A percentile compares a stretch with the other conserved stretches of the same genome.
These are phyloP conservation scores for Peromyscus californicus DNA, from an alignment of 2,113 vertebrate species.

Conservation along the genomic window DNA sequence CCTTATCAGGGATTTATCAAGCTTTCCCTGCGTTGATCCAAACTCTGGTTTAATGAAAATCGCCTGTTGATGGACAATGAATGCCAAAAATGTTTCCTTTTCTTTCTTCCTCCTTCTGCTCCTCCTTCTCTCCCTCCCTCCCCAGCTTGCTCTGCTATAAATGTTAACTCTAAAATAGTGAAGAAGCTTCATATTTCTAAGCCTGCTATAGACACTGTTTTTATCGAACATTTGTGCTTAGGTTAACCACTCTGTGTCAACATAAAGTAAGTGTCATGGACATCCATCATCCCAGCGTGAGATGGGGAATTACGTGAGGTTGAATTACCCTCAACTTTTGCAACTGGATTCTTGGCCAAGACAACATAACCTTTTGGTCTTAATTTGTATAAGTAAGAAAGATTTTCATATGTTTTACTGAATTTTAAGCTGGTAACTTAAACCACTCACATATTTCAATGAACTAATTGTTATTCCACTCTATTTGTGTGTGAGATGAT, in stretches of 20 bases:
- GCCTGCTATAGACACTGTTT: slow-evolving; percentile 29
- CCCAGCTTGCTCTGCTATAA: slow-evolving; percentile 21
- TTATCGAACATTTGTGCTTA: neutral
- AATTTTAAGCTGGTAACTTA: slow-evolving; percentile 79
- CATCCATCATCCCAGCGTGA: slow-evolving; percentile 60
- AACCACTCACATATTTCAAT: slow-evolving; percentile 68
- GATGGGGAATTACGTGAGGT: slow-evolving; percentile 28
- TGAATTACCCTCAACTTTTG: slow-evolving; percentile 66
- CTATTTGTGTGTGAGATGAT: slow-evolving; percentile 73
- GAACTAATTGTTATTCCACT: slow-evolving; percentile 80
- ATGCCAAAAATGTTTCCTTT: slow-evolving; percentile 69
- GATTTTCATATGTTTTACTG: slow-evolving; percentile 64
- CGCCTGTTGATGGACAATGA: slow-evolving; percentile 84
- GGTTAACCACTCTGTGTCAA: slow-evolving; percentile 66
- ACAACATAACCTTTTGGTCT: slow-evolving; percentile 65
- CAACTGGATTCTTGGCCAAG: slow-evolving; percentile 68
- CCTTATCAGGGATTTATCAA: slow-evolving; percentile 88
- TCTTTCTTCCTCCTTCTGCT: neutral
- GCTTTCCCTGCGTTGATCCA: slow-evolving; percentile 85
- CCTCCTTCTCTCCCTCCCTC: neutral
- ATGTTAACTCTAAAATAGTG: slow-evolving; percentile 71
- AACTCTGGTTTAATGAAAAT: slow-evolving; percentile 87
- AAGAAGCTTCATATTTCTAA: slow-evolving; percentile 62
- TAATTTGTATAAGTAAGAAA: slow-evolving; percentile 75
- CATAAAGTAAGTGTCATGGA: neutral